These are phyloP conservation scores for Panagrolaimus sp. DNA, from an alignment of 1,140 invertebrate genomes.

Conservation along the genomic window DNA sequence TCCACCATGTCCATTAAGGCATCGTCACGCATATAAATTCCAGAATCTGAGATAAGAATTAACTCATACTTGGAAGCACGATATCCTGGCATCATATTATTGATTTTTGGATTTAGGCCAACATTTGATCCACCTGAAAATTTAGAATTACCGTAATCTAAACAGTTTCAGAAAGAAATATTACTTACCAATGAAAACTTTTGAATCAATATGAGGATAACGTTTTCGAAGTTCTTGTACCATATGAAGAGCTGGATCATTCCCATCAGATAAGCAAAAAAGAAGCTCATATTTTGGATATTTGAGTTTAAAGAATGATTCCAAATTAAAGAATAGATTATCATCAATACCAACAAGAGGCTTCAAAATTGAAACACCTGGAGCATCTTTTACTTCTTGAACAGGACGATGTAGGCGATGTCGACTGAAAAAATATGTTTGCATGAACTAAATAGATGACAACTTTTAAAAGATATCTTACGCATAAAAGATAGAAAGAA, in stretches of 20 bases:
- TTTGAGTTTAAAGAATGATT: constrained; percentile 90
- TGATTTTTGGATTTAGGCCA: constrained; percentile 97
- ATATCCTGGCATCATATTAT: constrained; percentile 95
- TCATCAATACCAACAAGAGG: constrained; percentile 89
- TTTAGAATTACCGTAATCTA: too few relatives aligned
- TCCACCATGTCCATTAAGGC: constrained; percentile 90
- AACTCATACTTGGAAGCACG: constrained; percentile 76
- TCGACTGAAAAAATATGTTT: constrained; percentile 37
- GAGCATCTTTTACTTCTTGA: constrained; percentile 60
- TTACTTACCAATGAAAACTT: too few relatives aligned
- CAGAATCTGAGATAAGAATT: constrained; percentile 89
- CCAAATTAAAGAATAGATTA: constrained; percentile 84
- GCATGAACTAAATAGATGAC: constrained; percentile 3
- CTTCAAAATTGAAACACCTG: constrained; percentile 89
- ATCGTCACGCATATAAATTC: constrained; percentile 89
- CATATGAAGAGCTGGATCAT: constrained; percentile 81
- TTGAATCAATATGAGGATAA: constrained; percentile 79
- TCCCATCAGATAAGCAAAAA: constrained; percentile 89
- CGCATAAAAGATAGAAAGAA: constrained; percentile 53
- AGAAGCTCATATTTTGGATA: constrained; percentile 89
- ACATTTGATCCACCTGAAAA: constrained; percentile 73
- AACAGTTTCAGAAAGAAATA: too few relatives aligned
- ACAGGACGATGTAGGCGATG: constrained; percentile 57
- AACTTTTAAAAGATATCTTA: constrained; percentile 29
- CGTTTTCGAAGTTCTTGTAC: constrained; percentile 80